Base-by-base conservation (phyloP, 2,888 invertebrate species). In the Noctua comes region DNA sequence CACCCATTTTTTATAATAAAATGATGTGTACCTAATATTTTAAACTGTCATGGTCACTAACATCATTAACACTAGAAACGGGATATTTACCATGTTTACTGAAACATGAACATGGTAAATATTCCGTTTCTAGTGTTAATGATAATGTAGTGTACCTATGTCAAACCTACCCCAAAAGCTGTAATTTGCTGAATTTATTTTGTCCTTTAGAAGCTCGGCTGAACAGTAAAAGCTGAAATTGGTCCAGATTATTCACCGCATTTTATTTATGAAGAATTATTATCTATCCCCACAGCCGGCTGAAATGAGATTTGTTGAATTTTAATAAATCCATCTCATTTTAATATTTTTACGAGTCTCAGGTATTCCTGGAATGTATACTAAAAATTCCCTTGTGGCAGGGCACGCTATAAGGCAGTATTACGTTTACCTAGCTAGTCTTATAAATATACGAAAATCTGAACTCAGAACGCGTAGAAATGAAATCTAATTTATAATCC, bases 401-500 rank as follows among this genome's bases (percentile, higher is more conserved):
- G 68, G 68, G 66, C 73, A 76, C 77, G 71, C 62, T 85, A 73
- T 84, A 79, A 86, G 82, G 82, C 64, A 76, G 81, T 85, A 77
- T 83, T 83, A 81, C 77, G 77, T 82, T 82, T 82, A 83, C 73
- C 77, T 84, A 86, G 77, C 74, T n/a, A n/a, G 68, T 84, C 79
- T 85, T 84, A 82, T 81, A 86, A 87, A 82, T 85, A 84, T 86
- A 89, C 82, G 84, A 88, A 85, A 88, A 90, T 91, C 88, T 84
- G 76, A 84, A 90, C 80, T 83, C 89, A 76, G 85, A 77, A 88
- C 89, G 91, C 90, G 91, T 91, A 90, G 89, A 91, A 90, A 90
- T 92, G 91, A 94, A 92, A 93, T 94, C 92, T 92, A 94, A 93
- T 94, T 93, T 92, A 93, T 91, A 92, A 93, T 93, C 92, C 90